Percentiles rank a stretch among this genome's conserved stretches.
phyloP scores from a whole-genome alignment of 2,888 invertebrate genomes.

The Phyllotreta cruciferae region DNA sequence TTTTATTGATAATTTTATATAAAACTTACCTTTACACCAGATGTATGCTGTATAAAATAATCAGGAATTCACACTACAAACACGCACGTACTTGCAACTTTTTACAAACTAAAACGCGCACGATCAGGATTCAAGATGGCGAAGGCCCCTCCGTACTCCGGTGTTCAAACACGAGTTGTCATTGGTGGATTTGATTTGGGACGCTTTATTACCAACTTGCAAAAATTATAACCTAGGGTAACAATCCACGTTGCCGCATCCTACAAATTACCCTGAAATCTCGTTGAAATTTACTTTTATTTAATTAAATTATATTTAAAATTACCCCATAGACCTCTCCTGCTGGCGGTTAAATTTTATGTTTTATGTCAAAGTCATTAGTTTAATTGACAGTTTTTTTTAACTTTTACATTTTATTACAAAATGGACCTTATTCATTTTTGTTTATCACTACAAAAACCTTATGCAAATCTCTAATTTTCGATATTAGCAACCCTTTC shows the following conservation, averaged over 20 bases:
- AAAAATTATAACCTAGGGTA: conserved; percentile 37
- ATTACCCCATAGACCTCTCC: neutral
- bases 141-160: conserved; percentile 49
- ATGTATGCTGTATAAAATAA: conserved; percentile 50
- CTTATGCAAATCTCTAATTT: no score
- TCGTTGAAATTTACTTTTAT: no score
- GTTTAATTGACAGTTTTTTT: no score
- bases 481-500: no score
- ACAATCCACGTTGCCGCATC: conserved; percentile 23
- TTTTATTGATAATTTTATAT: conserved; percentile 39
- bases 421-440: no score
- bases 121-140: conserved; percentile 57
- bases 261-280: neutral
- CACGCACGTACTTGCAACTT: conserved; percentile 49
- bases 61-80: conserved; percentile 44
- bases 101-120: conserved; percentile 57
- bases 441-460: no score
- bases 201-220: conserved; percentile 52
- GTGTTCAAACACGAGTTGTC: conserved; percentile 42
- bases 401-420: no score
- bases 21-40: conserved; percentile 44
- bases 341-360: no score
- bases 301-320: neutral
- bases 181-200: conserved; percentile 53
- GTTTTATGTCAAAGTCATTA: no score